Percentiles rank a stretch among this genome's conserved stretches.
Evolutionary conservation across 1,140 invertebrate species (phyloP).

Genomic region (Drosophila setifemur): DNA sequence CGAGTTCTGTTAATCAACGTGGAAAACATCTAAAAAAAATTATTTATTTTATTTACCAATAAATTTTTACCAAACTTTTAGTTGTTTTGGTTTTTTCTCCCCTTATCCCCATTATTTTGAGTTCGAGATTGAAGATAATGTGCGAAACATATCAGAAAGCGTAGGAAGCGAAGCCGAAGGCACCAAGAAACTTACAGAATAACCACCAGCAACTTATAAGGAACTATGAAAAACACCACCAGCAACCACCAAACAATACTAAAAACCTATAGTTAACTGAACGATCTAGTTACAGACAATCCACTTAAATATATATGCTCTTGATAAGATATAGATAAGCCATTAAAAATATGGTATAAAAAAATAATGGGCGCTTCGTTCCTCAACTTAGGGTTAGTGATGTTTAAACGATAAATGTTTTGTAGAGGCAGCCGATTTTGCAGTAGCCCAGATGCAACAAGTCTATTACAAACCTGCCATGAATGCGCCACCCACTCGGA

Average conservation of each 20-base stretch:
- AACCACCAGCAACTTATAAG: slow-evolving; percentile 42
- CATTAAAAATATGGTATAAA: slow-evolving; percentile 16
- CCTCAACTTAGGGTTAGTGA: slow-evolving; percentile 70
- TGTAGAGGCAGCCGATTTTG: slow-evolving; percentile 6
- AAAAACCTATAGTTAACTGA: slow-evolving; percentile 69
- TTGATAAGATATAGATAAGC: slow-evolving; percentile 30
- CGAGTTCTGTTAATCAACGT: slow-evolving; percentile 68
- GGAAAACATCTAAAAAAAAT: slow-evolving; percentile 32
- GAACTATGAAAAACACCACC: slow-evolving; percentile 61
- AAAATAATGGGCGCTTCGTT: slow-evolving; percentile 63
- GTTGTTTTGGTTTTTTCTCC: slow-evolving; percentile 5
- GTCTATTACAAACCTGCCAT: slow-evolving; percentile 41
- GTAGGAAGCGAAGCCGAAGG: slow-evolving; percentile 7
- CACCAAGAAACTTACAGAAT: slow-evolving; percentile 35
- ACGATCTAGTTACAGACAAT: slow-evolving; percentile 75
- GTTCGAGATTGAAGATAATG: slow-evolving; percentile 11
- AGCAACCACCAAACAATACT: slow-evolving; percentile 51
- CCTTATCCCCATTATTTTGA: no score
- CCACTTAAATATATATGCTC: slow-evolving; percentile 40
- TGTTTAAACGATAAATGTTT: slow-evolving; percentile 37
- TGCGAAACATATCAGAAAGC: slow-evolving; percentile 29
- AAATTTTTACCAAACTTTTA: slow-evolving; percentile 57
- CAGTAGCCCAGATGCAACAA: slow-evolving; percentile 32
- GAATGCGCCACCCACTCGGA: slow-evolving; percentile 13
- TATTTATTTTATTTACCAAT: slow-evolving; percentile 76